Conservation (phyloP, 2,797 vertebrate species). For the Rhyacichthys aspro region DNA sequence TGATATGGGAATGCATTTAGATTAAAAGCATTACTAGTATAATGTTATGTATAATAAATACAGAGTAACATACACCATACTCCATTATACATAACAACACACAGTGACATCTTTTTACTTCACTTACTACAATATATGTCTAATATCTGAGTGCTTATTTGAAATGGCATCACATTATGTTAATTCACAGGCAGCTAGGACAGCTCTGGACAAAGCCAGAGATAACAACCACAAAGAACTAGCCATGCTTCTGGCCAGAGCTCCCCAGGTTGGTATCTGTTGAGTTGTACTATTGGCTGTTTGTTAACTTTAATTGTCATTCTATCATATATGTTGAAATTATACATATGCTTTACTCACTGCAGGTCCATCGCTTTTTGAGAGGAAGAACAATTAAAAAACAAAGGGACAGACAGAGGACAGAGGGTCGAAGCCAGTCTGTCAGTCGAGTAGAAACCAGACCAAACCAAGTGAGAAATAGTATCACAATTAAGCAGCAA, state of each 20-base stretch:
- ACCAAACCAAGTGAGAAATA: slow-evolving; percentile 79
- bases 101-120: not conserved
- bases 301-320: no score
- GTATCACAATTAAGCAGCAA: not conserved
- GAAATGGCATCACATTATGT: not conserved
- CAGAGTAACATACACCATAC: no score
- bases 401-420: slow-evolving; percentile 83
- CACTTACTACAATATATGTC: not conserved
- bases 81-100: not conserved
- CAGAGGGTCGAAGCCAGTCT: slow-evolving; percentile 82
- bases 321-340: not conserved
- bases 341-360: not conserved
- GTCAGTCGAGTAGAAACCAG: slow-evolving; percentile 80
- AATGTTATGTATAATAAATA: not conserved
- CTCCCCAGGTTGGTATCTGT: slow-evolving; percentile 82
- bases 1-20: not conserved
- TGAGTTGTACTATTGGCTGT: no score
- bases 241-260: slow-evolving; percentile 85
- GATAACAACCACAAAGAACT: slow-evolving; percentile 87
- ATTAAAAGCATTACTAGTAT: not conserved
- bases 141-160: not conserved
- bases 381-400: slow-evolving; percentile 87
- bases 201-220: slow-evolving; percentile 87
- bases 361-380: slow-evolving; percentile 84
- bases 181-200: slow-evolving; percentile 84